Conservation (phyloP, 2,113 vertebrate species). For the Casuarius casuarius region DNA sequence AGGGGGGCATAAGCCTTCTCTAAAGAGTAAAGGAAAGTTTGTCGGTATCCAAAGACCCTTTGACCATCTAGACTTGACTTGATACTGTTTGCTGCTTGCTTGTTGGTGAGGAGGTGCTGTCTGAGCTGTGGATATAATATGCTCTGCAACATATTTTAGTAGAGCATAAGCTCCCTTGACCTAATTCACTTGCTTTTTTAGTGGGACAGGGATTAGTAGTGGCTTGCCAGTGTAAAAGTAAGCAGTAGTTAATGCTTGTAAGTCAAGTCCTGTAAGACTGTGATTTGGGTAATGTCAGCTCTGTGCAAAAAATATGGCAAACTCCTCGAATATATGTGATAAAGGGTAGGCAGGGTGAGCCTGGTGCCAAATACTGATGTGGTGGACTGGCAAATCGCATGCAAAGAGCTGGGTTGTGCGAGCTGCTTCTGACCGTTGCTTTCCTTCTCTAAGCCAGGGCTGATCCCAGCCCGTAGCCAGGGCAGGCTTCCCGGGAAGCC, state of each 20-base stretch:
- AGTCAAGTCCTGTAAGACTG: slow-evolving; percentile 28
- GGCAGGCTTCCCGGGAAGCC: slow-evolving; percentile 16
- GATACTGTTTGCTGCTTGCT: background rate
- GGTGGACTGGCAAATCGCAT: background rate
- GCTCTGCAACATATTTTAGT: background rate
- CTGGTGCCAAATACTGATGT: background rate
- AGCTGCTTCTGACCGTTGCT: background rate
- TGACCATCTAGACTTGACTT: slow-evolving; percentile 12
- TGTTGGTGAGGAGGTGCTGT: background rate
- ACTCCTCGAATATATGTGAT: background rate
- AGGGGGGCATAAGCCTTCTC: background rate
- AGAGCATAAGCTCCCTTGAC: slow-evolving; percentile 33
- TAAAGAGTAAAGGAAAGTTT: slow-evolving; percentile 25
- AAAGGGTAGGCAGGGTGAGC: background rate
- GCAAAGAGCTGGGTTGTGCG: background rate
- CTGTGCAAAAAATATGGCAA: background rate
- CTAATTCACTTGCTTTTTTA: slow-evolving; percentile 39
- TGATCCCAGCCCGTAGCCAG: slow-evolving; percentile 7
- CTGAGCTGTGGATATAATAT: slow-evolving; percentile 33
- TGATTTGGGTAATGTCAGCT: background rate
- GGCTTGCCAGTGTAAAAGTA: slow-evolving; percentile 27
- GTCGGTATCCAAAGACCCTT: background rate
- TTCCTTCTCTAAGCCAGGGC: background rate
- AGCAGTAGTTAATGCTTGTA: slow-evolving; percentile 56
- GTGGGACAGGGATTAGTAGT: background rate